These are phyloP conservation scores for Amphipoea oculea DNA, from an alignment of 2,888 invertebrate genomes.

Conservation along the genomic window DNA sequence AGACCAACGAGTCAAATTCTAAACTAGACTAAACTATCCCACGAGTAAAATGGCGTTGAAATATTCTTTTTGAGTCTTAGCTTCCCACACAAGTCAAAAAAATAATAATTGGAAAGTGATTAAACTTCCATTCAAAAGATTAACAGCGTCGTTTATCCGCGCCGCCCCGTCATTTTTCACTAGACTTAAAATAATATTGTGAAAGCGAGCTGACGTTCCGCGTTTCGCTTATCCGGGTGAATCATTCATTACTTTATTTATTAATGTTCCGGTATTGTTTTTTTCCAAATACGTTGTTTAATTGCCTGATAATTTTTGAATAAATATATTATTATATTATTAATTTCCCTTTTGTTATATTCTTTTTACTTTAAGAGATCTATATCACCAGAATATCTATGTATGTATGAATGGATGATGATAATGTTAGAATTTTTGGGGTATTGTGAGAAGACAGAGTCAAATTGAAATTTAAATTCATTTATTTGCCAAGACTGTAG, in stretches of 20 bases:
- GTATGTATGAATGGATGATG: background rate
- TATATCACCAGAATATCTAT: background rate
- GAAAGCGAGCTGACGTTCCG: conserved; percentile 38
- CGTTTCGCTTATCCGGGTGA: conserved; percentile 21
- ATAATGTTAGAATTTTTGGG: background rate
- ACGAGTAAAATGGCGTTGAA: background rate
- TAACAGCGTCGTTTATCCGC: conserved; percentile 35
- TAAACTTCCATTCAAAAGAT: conserved; percentile 41
- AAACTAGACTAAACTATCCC: too few relatives aligned
- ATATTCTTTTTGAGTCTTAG: conserved; percentile 20
- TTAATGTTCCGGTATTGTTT: conserved; percentile 26
- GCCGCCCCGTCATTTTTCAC: conserved; percentile 39
- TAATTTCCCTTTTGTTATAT: conserved; percentile 16
- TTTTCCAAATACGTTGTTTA: conserved; percentile 3
- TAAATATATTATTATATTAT: too few relatives aligned
- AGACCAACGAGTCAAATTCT: background rate
- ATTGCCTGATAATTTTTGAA: too few relatives aligned
- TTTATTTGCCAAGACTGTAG: too few relatives aligned
- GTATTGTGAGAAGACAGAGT: background rate
- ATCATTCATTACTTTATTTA: conserved; percentile 51
- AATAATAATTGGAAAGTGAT: conserved; percentile 52
- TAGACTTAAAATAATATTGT: conserved; percentile 51
- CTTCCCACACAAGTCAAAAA: conserved; percentile 19
- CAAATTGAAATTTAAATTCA: too few relatives aligned
- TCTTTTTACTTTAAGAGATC: background rate